Evolutionary conservation across 2,797 vertebrate genomes (phyloP).

Genomic region (Linurgus olivaceus): DNA sequence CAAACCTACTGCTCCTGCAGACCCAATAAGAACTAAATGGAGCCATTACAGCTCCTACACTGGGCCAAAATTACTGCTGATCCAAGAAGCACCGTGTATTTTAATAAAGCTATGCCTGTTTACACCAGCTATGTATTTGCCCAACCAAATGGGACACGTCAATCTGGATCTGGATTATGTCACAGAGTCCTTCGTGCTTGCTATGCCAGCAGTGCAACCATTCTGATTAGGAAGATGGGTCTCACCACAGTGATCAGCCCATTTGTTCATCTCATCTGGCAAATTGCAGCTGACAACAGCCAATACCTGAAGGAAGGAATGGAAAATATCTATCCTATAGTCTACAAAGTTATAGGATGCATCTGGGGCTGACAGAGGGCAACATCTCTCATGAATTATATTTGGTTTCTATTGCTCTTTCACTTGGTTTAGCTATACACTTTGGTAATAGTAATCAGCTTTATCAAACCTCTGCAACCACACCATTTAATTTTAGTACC

Average conservation of each 20-base stretch:
- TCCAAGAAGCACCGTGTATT: background rate
- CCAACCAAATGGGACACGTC: background rate
- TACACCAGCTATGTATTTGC: background rate
- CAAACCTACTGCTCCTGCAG: background rate
- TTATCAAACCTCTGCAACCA: background rate
- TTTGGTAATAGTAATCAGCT: background rate
- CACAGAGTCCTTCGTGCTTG: background rate
- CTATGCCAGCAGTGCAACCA: background rate
- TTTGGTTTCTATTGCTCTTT: background rate
- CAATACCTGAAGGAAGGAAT: background rate
- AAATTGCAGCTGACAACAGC: background rate
- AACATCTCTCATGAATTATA: background rate
- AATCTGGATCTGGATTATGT: background rate
- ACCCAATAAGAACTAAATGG: background rate
- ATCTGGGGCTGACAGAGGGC: background rate
- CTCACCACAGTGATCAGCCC: background rate
- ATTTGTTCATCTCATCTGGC: background rate
- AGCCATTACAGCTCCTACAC: background rate
- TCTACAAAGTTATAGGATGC: background rate
- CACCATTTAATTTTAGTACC: background rate
- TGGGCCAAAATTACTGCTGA: background rate
- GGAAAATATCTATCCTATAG: constrained; percentile 4
- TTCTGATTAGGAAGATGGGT: constrained; percentile 1
- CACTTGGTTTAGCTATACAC: background rate
- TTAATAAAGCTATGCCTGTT: background rate